These are phyloP conservation scores for Exocentrus adspersus DNA, from an alignment of 2,888 invertebrate genomes.

Conservation along the genomic window DNA sequence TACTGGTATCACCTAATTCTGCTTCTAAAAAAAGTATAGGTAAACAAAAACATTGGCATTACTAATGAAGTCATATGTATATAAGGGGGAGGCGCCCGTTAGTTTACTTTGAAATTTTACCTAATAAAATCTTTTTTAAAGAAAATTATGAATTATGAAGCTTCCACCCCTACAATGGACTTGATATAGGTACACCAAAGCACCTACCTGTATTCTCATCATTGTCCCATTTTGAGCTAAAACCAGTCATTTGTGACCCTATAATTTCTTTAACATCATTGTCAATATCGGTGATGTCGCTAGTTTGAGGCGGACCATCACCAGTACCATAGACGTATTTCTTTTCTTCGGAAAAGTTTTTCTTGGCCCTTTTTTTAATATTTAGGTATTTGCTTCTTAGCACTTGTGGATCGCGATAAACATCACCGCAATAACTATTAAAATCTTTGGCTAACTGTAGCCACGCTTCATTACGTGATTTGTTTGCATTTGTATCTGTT, in stretches of 20 bases:
- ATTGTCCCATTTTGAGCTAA: slow-evolving; percentile 1
- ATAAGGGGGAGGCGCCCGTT: too few species aligned
- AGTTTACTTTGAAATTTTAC: too few species aligned
- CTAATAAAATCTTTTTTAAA: too few species aligned
- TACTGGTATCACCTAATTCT: too few species aligned
- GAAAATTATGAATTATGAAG: too few species aligned
- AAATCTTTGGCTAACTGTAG: slow-evolving; percentile 7
- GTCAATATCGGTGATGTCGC: background rate
- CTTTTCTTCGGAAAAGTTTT: slow-evolving; percentile 16
- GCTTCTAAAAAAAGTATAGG: too few species aligned
- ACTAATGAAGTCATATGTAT: too few species aligned
- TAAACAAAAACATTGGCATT: too few species aligned
- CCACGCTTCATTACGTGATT: slow-evolving; percentile 8
- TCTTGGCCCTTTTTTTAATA: slow-evolving; percentile 14
- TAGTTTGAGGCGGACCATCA: slow-evolving; percentile 10
- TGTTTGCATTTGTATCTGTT: slow-evolving; percentile 3
- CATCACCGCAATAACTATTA: slow-evolving; percentile 6
- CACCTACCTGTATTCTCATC: slow-evolving; percentile 2
- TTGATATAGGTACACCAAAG: too few species aligned
- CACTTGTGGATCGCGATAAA: background rate
- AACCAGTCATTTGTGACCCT: slow-evolving; percentile 15
- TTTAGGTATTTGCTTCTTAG: slow-evolving; percentile 14
- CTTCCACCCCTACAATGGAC: too few species aligned
- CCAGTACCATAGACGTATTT: slow-evolving; percentile 11
- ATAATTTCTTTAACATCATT: slow-evolving; percentile 15